These are phyloP conservation scores for Maniola hyperantus DNA, from an alignment of 2,888 invertebrate genomes.

Conservation along the genomic window DNA sequence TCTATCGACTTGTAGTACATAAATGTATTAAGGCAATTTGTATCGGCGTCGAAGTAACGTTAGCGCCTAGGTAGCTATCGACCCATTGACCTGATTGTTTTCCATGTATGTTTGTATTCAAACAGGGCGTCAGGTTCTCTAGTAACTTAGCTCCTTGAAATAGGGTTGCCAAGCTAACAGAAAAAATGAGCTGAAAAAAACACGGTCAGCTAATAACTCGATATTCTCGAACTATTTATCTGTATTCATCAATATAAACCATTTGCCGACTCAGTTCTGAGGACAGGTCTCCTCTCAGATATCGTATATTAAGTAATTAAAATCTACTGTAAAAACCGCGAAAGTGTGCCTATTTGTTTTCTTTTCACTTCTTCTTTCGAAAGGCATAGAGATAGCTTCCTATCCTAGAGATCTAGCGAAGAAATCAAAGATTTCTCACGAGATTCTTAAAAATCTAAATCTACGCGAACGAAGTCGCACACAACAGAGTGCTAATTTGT, in stretches of 20 bases:
- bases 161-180: slow-evolving; percentile 8
- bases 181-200: neutral
- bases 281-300: no score
- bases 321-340: neutral
- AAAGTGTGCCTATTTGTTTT: no score
- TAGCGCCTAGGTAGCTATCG: slow-evolving; percentile 30
- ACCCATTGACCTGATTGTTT: slow-evolving; percentile 43
- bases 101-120: slow-evolving; percentile 28
- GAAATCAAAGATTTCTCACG: no score
- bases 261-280: no score
- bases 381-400: neutral
- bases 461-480: no score
- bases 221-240: no score
- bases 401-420: neutral
- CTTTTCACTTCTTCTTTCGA: no score
- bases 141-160: slow-evolving; percentile 37
- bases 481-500: no score
- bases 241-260: no score
- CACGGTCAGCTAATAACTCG: no score
- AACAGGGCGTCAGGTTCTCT: slow-evolving; percentile 28
- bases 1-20: slow-evolving; percentile 11
- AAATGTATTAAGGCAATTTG: slow-evolving; percentile 25
- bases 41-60: slow-evolving; percentile 25
- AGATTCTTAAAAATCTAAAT: no score
- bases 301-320: no score